Evolutionary conservation across 2,888 invertebrate species (phyloP).

Genomic region (Pristionchus arcanus): DNA sequence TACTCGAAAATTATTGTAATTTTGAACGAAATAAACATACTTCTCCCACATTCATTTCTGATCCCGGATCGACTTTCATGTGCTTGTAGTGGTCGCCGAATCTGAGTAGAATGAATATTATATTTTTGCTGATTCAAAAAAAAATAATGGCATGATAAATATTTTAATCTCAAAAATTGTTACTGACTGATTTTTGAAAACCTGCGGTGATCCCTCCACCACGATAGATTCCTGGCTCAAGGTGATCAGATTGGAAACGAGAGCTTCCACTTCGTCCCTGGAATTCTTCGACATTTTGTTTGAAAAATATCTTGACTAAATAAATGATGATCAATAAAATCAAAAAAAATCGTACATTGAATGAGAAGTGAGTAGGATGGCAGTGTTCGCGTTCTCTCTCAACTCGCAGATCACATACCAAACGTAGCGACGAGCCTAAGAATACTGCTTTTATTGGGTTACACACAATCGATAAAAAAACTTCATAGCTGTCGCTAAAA

Average conservation of each 20-base stretch:
- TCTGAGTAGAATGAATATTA: too few species aligned
- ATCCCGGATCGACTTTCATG: not conserved
- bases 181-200: slow-evolving; percentile 66
- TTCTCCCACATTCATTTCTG: not conserved
- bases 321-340: too few species aligned
- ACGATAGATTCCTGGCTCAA: slow-evolving; percentile 73
- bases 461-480: too few species aligned
- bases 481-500: too few species aligned
- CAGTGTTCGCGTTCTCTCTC: slow-evolving; percentile 58
- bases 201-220: slow-evolving; percentile 75
- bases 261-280: slow-evolving; percentile 70
- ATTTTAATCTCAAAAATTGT: not conserved
- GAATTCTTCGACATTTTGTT: too few species aligned
- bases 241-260: slow-evolving; percentile 76
- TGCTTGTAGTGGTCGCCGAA: slow-evolving; percentile 3
- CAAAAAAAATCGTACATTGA: slow-evolving; percentile 72
- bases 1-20: too few species aligned
- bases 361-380: slow-evolving; percentile 82
- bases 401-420: slow-evolving; percentile 79
- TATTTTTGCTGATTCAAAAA: too few species aligned
- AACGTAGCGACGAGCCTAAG: slow-evolving; percentile 84
- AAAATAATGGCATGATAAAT: too few species aligned
- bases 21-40: not conserved
- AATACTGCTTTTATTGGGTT: too few species aligned
- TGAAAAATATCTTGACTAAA: not conserved